Evolutionary conservation across 2,888 invertebrate species (phyloP).

Genomic region (Trachelus stipa): DNA sequence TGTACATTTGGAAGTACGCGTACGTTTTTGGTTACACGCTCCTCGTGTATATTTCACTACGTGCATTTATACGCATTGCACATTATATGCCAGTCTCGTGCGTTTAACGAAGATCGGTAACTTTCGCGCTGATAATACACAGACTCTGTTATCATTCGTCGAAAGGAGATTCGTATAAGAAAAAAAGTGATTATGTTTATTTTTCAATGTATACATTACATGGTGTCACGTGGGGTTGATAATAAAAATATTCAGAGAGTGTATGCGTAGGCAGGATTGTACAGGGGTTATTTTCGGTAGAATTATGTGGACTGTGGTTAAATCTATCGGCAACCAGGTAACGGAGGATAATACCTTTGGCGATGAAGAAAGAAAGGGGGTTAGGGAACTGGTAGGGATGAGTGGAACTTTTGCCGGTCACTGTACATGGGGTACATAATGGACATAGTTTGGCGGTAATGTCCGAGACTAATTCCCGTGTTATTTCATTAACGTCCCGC

Average conservation of each 20-base stretch:
- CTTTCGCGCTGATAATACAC: neutral
- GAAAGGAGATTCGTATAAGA: neutral
- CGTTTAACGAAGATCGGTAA: neutral
- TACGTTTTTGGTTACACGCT: neutral
- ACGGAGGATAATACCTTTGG: neutral
- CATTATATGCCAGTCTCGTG: neutral
- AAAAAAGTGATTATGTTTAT: neutral
- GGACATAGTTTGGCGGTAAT: conserved; percentile 67
- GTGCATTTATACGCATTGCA: neutral
- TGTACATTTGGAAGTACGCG: neutral
- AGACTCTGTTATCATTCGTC: neutral
- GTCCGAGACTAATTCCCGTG: conserved; percentile 68
- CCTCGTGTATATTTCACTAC: neutral
- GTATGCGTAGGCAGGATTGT: no score
- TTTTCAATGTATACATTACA: neutral
- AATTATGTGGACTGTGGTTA: neutral
- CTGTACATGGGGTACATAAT: conserved; percentile 52
- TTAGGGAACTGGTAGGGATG: neutral
- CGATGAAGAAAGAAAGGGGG: neutral
- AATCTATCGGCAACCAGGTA: neutral
- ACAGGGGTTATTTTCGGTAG: no score
- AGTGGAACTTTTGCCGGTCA: conserved; percentile 13
- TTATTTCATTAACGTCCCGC: conserved; percentile 67
- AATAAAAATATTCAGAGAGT: neutral
- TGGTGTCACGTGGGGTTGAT: neutral